These are phyloP conservation scores for Rostratula benghalensis DNA, from an alignment of 2,113 vertebrate species.

Conservation along the genomic window DNA sequence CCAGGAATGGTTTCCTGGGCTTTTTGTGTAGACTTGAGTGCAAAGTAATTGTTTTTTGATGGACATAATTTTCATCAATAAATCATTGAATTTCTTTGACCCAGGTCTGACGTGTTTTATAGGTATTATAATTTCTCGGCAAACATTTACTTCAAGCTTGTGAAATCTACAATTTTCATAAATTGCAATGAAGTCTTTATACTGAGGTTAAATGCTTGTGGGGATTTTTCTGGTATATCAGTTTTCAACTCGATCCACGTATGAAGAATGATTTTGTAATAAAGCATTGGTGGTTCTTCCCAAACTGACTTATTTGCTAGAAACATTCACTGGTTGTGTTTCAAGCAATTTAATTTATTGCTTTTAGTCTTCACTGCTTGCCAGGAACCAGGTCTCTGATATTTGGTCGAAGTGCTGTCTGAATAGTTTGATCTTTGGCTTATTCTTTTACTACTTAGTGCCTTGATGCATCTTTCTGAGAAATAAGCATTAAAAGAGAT, in stretches of 20 bases:
- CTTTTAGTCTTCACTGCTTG: background rate
- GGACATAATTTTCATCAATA: background rate
- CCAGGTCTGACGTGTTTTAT: slow-evolving; percentile 3
- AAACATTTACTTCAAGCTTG: background rate
- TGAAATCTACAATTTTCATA: background rate
- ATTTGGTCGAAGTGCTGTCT: background rate
- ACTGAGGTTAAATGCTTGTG: background rate
- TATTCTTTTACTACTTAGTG: background rate
- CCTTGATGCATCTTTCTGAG: background rate
- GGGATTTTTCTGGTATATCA: background rate
- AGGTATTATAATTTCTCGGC: background rate
- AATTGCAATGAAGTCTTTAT: background rate
- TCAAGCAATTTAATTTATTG: background rate
- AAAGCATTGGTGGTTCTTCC: background rate
- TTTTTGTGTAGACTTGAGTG: background rate
- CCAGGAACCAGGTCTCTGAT: background rate
- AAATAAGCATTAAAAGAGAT: background rate
- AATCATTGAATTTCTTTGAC: background rate
- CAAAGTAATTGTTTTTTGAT: background rate
- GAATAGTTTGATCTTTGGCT: background rate
- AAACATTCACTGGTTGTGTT: background rate
- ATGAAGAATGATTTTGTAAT: background rate
- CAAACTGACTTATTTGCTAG: background rate
- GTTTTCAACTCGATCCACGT: background rate
- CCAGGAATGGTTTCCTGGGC: background rate